phyloP scores from a whole-genome alignment of 2,113 vertebrate species.

The Candoia aspera region DNA sequence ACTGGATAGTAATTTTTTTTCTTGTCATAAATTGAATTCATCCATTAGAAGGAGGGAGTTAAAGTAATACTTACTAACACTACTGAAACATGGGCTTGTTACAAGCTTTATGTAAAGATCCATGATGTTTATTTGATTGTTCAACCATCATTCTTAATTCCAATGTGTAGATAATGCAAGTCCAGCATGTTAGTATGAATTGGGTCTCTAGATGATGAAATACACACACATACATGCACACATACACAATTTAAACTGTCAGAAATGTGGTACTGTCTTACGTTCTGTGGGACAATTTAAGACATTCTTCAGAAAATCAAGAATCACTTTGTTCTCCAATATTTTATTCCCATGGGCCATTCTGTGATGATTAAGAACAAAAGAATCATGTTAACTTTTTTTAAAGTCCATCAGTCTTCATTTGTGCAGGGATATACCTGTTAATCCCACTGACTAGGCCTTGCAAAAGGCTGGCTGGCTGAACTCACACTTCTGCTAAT shows the following conservation, averaged over 20 bases:
- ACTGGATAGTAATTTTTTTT: slow-evolving; percentile 53
- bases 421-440: slow-evolving; percentile 54
- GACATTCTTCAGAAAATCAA: slow-evolving; percentile 27
- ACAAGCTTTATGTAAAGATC: slow-evolving; percentile 51
- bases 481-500: slow-evolving; percentile 43
- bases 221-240: neutral
- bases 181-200: neutral
- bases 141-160: slow-evolving; percentile 47
- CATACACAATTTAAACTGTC: slow-evolving; percentile 18
- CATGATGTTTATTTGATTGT: slow-evolving; percentile 52
- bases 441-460: slow-evolving; percentile 26
- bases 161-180: slow-evolving; percentile 7
- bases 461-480: slow-evolving; percentile 14
- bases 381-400: slow-evolving; percentile 38
- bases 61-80: slow-evolving; percentile 60
- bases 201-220: neutral
- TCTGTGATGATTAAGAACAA: slow-evolving; percentile 38
- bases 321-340: slow-evolving; percentile 39
- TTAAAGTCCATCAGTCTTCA: slow-evolving; percentile 40
- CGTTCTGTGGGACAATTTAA: slow-evolving; percentile 30
- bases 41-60: slow-evolving; percentile 53
- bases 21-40: slow-evolving; percentile 60
- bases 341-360: slow-evolving; percentile 36
- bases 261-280: slow-evolving; percentile 9
- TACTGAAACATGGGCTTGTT: slow-evolving; percentile 18